phyloP scores from a whole-genome alignment of 37 sponge, comb jelly and placozoan species.

The Geodia barretti region DNA sequence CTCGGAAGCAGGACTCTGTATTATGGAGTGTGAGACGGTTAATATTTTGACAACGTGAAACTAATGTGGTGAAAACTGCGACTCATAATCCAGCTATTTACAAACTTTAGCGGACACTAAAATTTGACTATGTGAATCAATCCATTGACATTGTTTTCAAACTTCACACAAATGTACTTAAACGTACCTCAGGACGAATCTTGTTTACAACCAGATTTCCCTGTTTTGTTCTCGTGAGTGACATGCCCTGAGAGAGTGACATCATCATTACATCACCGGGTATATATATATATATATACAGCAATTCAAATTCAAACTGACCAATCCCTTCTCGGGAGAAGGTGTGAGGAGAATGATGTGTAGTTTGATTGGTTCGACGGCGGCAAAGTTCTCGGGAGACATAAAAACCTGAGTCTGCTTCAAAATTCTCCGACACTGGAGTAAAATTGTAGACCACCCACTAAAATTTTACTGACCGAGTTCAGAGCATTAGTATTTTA shows the following conservation, averaged over 20 bases:
- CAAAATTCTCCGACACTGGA: slow-evolving; percentile 39
- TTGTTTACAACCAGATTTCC: slow-evolving; percentile 42
- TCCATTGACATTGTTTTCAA: too few relatives aligned
- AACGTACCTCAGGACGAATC: slow-evolving; percentile 8
- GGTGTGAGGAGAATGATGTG: slow-evolving; percentile 27
- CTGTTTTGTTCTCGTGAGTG: slow-evolving; percentile 47
- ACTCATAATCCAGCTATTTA: too few relatives aligned
- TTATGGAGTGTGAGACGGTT: neutral
- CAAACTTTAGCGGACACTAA: too few relatives aligned
- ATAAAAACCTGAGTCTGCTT: slow-evolving; percentile 46
- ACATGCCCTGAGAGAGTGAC: slow-evolving; percentile 31
- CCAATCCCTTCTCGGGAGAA: slow-evolving; percentile 36
- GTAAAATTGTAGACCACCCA: neutral
- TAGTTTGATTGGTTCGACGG: slow-evolving; percentile 27
- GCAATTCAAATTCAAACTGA: slow-evolving; percentile 10
- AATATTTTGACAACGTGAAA: neutral
- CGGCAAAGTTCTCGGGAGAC: slow-evolving; percentile 33
- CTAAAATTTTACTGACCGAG: neutral
- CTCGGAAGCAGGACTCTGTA: slow-evolving; percentile 59
- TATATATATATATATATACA: neutral
- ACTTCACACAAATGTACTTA: slow-evolving; percentile 1
- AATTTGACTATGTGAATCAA: too few relatives aligned
- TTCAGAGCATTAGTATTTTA: too few relatives aligned
- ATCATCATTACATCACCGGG: neutral
- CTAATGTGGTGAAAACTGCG: too few relatives aligned